Base-by-base conservation (phyloP, 2,888 invertebrate genomes). In the Cataglyphis cursor region DNA sequence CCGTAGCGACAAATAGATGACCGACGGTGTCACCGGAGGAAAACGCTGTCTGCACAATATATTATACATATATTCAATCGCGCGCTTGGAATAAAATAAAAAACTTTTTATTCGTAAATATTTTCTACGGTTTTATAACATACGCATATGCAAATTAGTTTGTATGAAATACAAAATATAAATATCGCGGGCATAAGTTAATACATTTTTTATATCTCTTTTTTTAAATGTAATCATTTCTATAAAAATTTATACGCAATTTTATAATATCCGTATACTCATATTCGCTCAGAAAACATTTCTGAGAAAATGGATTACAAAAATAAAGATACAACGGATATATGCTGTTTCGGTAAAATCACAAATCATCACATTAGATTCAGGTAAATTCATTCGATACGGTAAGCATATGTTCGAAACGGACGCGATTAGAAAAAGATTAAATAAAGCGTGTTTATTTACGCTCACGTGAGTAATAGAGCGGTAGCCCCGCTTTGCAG, bases 401-500 rank as follows among this genome's bases (percentile, higher is more conserved):
- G n/a, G 12, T 44, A 1, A 31, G 44, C 15, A 5, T 38, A 21
- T 24, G 24, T n/a, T 10, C 18, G 15, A n/a, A 72, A 18, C 10
- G 10, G 35, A 5, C 18, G 38, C n/a, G 48, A 75, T 48, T 75
- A 38, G 48, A 4, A 38, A 35, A 4, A 35, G 24, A 6, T 75
- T 64, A 75, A 75, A 61, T 44, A 3, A 62, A 75, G 41, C 51
- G 48, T 6, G 51, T 48, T 75, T 75, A 35, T 75, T 61, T 73
- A 41, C n/a, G 18, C 9, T 18, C 62, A 12, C 35, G 35, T 35
- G 5, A 35, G 6, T 54, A 54, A 70, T n/a, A 31, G 51, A 31
- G 51, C 31, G 6, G 21, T 54, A 18, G 12, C 31, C 51, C 35
- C 6, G 35, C 21, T 35, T 74, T 48, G 35, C 35, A 31, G 24